Base-by-base conservation (phyloP, 2,797 vertebrate species). In the Neomorphus geoffroyi region DNA sequence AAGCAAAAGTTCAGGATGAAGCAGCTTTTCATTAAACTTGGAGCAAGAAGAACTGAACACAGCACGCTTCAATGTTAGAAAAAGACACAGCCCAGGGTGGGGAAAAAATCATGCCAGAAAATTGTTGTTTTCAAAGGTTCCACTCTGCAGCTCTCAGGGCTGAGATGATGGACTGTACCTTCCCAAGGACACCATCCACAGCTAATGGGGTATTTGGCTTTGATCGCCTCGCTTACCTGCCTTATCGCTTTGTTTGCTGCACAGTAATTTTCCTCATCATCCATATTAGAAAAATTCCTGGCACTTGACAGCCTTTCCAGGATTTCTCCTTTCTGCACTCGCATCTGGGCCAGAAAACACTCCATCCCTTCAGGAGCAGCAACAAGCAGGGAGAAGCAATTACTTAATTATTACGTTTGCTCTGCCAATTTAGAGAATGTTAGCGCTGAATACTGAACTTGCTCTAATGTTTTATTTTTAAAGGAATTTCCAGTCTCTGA, bases 231-330 rank as follows among this genome's bases (percentile, higher is more conserved):
- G 28, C 98, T 94, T 45, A 99, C 99, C 98, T 99, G 99, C 95
- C 98, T 98, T 23, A 99, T 94, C 19, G 99, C 99, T 97, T 99
- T 99, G 95, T 98, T 99, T 37, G 99, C 99, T 64, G 98, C 98
- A 7, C 93, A 98, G 92, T 98, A 99, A 96, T 99, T 99, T 54
- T 99, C 98, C 86, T 99, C 98, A 17, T 99, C 98, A 3, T 99
- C 99, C 98, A 99, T 98, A 91, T 98, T 99, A 75, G 98, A 98
- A 96, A 99, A 99, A 93, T 99, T 99, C 95, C 99, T 98, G 83
- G 99, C 99, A 21, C 98, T 99, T 50, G 99, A 99, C 33, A 99
- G 97, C 93, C 99, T 98, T 97, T 99, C 99, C 94, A 99, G 88
- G 95, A 99, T 98, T 87, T 99, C 99, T 32, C 97, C 98, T 97